These are phyloP conservation scores for Pammene aurita DNA, from an alignment of 2,888 invertebrate genomes.

Conservation along the genomic window DNA sequence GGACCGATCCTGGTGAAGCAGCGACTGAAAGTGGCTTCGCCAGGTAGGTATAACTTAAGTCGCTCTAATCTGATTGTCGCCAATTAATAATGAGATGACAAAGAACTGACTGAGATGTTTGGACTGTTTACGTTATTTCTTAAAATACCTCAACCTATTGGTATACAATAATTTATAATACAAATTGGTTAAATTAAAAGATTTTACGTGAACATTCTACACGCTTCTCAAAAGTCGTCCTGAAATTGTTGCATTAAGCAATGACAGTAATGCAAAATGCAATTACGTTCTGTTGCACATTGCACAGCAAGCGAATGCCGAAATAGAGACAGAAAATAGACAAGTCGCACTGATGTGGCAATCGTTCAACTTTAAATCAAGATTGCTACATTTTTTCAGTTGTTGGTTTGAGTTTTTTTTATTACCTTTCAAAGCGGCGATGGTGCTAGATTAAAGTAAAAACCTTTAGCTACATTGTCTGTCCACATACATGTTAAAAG, in stretches of 20 bases:
- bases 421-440: neutral
- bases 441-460: slow-evolving; percentile 11
- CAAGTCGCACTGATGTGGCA: slow-evolving; percentile 20
- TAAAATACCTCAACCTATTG: too few relatives aligned
- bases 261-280: slow-evolving; percentile 28
- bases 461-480: neutral
- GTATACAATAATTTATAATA: neutral
- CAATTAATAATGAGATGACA: too few relatives aligned
- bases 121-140: too few relatives aligned
- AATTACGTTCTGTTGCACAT: slow-evolving; percentile 29
- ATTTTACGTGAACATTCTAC: neutral
- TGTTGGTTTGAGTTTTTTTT: neutral
- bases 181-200: neutral
- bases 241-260: slow-evolving; percentile 28
- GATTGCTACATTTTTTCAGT: slow-evolving; percentile 19
- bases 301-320: slow-evolving; percentile 27
- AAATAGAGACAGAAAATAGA: slow-evolving; percentile 26
- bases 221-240: slow-evolving; percentile 11
- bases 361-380: slow-evolving; percentile 6
- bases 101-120: too few relatives aligned
- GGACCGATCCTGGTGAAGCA: too few relatives aligned
- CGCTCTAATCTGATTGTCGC: too few relatives aligned
- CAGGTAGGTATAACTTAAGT: too few relatives aligned
- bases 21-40: too few relatives aligned
- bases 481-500: slow-evolving; percentile 5